Percentiles rank a stretch among this genome's conserved stretches.
phyloP scores from a whole-genome alignment of 2,888 invertebrate genomes.

The Tinea semifulvella region DNA sequence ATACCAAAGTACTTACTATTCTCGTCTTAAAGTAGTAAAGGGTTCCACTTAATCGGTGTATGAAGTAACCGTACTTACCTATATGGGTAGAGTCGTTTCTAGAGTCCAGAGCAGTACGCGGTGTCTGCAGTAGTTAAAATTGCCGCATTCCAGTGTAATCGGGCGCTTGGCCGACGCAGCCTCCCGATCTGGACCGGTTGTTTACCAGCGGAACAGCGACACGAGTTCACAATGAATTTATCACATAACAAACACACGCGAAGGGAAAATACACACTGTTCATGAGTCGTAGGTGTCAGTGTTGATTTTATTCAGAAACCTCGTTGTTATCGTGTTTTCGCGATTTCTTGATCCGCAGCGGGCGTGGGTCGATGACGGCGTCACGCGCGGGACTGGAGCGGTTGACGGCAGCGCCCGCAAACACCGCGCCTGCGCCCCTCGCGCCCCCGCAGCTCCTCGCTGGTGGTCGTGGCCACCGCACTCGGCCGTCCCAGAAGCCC shows the following conservation, averaged over 20 bases:
- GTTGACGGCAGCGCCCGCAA: conserved; percentile 39
- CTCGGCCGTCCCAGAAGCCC: conserved; percentile 12
- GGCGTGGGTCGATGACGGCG: conserved; percentile 24
- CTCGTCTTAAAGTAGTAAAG: too few relatives aligned
- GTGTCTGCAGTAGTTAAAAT: conserved; percentile 64
- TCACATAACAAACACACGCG: conserved; percentile 45
- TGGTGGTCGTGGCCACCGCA: conserved; percentile 8
- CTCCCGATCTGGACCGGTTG: conserved; percentile 37
- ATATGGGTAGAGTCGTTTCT: not conserved
- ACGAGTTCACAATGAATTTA: conserved; percentile 29
- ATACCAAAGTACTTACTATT: too few relatives aligned
- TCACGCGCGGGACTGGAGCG: conserved; percentile 48
- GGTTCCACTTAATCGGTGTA: too few relatives aligned
- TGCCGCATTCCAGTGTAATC: conserved; percentile 63
- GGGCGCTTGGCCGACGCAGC: conserved; percentile 58
- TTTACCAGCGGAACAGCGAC: conserved; percentile 27
- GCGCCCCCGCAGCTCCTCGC: conserved; percentile 7
- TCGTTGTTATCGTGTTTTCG: conserved; percentile 9
- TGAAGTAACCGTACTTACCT: too few relatives aligned
- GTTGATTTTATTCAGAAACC: not conserved
- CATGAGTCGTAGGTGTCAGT: not conserved
- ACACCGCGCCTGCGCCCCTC: conserved; percentile 17
- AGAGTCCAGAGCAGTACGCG: conserved; percentile 36
- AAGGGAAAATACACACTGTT: not conserved
- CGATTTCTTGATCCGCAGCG: not conserved